Percentiles rank a stretch among this genome's conserved stretches.
Conservation (phyloP, 2,113 vertebrate genomes). For the Lota lota region DNA sequence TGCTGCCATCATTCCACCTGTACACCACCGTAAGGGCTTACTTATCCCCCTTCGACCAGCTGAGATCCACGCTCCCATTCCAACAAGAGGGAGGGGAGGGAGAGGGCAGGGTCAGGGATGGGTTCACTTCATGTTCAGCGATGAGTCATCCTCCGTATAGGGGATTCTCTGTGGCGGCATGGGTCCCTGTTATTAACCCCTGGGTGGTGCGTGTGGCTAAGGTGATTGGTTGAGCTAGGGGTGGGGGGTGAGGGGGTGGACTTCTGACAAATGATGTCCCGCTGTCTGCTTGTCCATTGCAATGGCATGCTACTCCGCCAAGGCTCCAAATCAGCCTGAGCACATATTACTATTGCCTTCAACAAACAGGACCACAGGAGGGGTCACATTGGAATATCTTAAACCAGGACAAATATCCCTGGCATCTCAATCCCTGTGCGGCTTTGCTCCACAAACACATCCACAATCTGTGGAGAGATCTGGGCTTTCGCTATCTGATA, state of each 20-base stretch:
- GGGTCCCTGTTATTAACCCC: conserved; percentile 5
- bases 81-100: conserved; percentile 3
- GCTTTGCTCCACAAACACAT: conserved; percentile 16
- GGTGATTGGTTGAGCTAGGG: conserved; percentile 2
- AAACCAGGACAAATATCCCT: conserved; percentile 23
- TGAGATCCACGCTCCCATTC: conserved; percentile 28
- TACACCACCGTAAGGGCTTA: conserved; percentile 23
- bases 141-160: conserved; percentile 27
- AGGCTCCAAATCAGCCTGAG: conserved; percentile 12
- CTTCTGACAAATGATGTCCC: conserved; percentile 36
- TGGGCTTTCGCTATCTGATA: background rate
- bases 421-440: conserved; percentile 29
- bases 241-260: background rate
- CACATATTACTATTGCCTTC: conserved; percentile 12
- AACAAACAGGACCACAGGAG: conserved; percentile 10
- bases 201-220: conserved; percentile 2
- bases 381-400: conserved; percentile 1
- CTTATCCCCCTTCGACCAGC: conserved; percentile 42
- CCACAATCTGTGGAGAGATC: conserved; percentile 8
- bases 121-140: conserved; percentile 10
- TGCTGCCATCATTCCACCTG: conserved; percentile 37
- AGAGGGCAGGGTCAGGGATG: no score
- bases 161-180: conserved; percentile 37
- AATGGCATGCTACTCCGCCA: conserved; percentile 5
- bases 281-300: conserved; percentile 20